Evolutionary conservation across 2,113 vertebrate genomes (phyloP).

Genomic region (Sigmodon hispidus): DNA sequence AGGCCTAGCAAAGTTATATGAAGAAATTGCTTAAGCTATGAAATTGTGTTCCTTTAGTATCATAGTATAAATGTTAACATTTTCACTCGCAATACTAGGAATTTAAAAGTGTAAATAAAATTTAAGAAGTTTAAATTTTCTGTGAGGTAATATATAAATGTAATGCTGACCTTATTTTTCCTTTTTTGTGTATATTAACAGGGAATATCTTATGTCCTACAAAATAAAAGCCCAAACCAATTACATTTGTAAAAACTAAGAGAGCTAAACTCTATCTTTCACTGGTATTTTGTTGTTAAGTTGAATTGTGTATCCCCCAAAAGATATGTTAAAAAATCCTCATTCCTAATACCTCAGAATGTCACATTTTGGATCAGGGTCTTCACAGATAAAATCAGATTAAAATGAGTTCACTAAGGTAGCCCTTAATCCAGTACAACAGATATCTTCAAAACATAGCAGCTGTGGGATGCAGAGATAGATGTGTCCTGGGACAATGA

Average conservation of each 20-base stretch:
- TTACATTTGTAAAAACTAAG: not conserved
- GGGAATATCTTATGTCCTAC: not conserved
- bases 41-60: constrained; percentile 14
- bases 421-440: not conserved
- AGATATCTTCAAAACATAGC: not conserved
- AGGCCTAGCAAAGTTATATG: not conserved
- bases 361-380: not conserved
- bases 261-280: not conserved
- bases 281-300: not conserved
- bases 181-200: constrained; percentile 12
- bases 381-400: not conserved
- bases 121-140: constrained; percentile 41
- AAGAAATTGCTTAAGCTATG: not conserved
- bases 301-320: not conserved
- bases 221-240: constrained; percentile 1
- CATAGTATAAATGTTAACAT: not conserved
- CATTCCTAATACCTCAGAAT: not conserved
- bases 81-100: not conserved
- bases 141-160: not conserved
- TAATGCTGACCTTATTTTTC: not conserved
- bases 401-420: not conserved
- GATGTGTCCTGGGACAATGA: too few species aligned
- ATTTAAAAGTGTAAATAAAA: not conserved
- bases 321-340: not conserved
- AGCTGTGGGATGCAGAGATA: not conserved